Conservation (phyloP, 2,113 vertebrate species). For the Ancistrus triradiatus region DNA sequence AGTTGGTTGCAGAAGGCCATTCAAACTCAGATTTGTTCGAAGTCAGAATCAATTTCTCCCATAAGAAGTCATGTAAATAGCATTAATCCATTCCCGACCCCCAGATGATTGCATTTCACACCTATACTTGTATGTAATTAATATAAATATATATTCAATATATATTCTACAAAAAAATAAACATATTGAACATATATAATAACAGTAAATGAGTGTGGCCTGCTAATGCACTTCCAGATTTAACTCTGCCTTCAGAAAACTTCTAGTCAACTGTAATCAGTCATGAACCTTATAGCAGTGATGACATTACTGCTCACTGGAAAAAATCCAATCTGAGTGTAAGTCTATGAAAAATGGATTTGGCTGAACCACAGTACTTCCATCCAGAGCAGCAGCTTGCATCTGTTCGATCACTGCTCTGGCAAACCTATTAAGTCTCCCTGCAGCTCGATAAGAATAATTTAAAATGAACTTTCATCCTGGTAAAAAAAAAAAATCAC, state of each 20-base stretch:
- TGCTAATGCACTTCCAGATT: no score
- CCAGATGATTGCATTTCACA: no score
- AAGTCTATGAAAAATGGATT: constrained; percentile 35
- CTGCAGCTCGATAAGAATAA: constrained; percentile 2
- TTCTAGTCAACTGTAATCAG: constrained; percentile 14
- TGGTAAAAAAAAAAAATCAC: constrained; percentile 28
- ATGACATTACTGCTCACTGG: constrained; percentile 39
- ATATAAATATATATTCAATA: no score
- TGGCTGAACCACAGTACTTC: constrained; percentile 12
- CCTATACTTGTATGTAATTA: no score
- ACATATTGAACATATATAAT: no score
- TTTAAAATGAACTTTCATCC: constrained; percentile 18
- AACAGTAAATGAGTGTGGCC: neutral
- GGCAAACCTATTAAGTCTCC: constrained; percentile 15
- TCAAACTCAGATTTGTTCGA: no score
- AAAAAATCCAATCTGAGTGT: constrained; percentile 35
- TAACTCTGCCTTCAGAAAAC: no score
- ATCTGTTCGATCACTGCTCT: constrained; percentile 5
- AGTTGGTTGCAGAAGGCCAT: no score
- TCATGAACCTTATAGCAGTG: constrained; percentile 34
- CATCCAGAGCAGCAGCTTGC: constrained; percentile 1
- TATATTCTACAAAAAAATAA: no score
- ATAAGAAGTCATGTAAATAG: no score
- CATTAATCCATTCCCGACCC: no score
- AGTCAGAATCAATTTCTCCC: no score